These are phyloP conservation scores for Rugalucina vietnamica DNA, from an alignment of 2,888 invertebrate species.

Conservation along the genomic window DNA sequence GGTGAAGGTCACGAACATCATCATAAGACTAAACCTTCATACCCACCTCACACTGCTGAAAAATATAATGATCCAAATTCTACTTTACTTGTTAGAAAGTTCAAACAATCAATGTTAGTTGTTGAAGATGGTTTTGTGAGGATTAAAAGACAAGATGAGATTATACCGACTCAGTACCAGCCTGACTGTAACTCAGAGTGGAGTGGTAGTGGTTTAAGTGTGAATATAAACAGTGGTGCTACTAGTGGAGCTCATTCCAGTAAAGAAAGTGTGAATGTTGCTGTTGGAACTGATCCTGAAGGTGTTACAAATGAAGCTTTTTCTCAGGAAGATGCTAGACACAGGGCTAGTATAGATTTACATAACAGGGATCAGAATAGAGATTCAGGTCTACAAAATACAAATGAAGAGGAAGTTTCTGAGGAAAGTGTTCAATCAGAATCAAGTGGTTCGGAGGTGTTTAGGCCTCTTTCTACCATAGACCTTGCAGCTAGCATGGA, in stretches of 20 bases:
- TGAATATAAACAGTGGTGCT: constrained; percentile 70
- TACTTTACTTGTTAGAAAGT: constrained; percentile 52
- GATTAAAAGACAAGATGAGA: constrained; percentile 89
- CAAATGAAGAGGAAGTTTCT: not conserved
- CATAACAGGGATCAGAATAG: not conserved
- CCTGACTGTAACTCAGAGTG: constrained; percentile 54
- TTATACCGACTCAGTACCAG: constrained; percentile 58
- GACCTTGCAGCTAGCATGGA: constrained; percentile 79
- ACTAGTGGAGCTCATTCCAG: constrained; percentile 57
- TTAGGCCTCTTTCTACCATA: constrained; percentile 75
- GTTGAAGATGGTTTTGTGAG: constrained; percentile 95
- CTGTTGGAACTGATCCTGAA: constrained; percentile 3
- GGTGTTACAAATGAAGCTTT: constrained; percentile 35
- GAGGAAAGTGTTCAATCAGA: constrained; percentile 5
- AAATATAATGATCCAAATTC: constrained; percentile 59
- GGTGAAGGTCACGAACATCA: not conserved
- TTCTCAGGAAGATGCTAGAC: constrained; percentile 34
- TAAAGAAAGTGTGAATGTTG: constrained; percentile 10
- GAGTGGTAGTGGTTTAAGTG: constrained; percentile 59
- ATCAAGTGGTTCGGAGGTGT: constrained; percentile 63
- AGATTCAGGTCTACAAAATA: not conserved
- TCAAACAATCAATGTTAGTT: constrained; percentile 89
- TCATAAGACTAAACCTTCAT: constrained; percentile 8
- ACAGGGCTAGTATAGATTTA: constrained; percentile 16
- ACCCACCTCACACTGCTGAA: constrained; percentile 58